These are phyloP conservation scores for Drosophila mimetica DNA, from an alignment of 2,888 invertebrate species.

Conservation along the genomic window DNA sequence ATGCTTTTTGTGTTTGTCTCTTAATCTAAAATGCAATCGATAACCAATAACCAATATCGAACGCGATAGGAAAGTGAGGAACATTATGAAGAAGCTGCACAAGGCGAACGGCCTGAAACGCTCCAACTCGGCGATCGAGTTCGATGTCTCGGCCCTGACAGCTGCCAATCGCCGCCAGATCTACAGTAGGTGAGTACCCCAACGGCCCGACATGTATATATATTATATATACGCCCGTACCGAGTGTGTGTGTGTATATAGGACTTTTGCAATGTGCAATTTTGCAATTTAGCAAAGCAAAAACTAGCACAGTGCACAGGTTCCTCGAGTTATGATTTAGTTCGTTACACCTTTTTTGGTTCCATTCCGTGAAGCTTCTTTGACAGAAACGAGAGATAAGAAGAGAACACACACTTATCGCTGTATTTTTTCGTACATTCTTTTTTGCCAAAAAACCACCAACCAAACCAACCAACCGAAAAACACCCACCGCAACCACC, in stretches of 20 bases:
- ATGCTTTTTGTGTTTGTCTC: conserved; percentile 3
- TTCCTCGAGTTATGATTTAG: conserved; percentile 36
- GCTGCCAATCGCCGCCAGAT: conserved; percentile 88
- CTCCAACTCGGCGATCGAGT: conserved; percentile 89
- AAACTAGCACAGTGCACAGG: conserved; percentile 58
- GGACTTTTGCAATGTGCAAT: conserved; percentile 29
- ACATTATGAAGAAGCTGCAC: conserved; percentile 86
- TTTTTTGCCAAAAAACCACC: conserved; percentile 27
- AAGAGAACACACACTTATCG: conserved; percentile 27
- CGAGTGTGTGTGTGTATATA: conserved; percentile 20
- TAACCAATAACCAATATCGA: conserved; percentile 12
- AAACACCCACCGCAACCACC: conserved; percentile 25
- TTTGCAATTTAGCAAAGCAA: background rate
- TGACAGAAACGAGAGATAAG: conserved; percentile 23
- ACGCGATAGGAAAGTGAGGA: conserved; percentile 82
- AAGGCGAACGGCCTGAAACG: conserved; percentile 86
- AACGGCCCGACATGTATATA: background rate
- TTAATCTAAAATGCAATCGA: conserved; percentile 17
- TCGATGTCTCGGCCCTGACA: conserved; percentile 87
- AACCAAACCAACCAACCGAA: conserved; percentile 19
- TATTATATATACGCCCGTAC: conserved; percentile 2
- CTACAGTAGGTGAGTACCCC: conserved; percentile 85
- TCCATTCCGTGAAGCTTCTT: conserved; percentile 53
- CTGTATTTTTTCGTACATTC: conserved; percentile 14
- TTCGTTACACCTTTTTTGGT: conserved; percentile 18